phyloP scores from a whole-genome alignment of 1,140 invertebrate species.

The Babylonia areolata region DNA sequence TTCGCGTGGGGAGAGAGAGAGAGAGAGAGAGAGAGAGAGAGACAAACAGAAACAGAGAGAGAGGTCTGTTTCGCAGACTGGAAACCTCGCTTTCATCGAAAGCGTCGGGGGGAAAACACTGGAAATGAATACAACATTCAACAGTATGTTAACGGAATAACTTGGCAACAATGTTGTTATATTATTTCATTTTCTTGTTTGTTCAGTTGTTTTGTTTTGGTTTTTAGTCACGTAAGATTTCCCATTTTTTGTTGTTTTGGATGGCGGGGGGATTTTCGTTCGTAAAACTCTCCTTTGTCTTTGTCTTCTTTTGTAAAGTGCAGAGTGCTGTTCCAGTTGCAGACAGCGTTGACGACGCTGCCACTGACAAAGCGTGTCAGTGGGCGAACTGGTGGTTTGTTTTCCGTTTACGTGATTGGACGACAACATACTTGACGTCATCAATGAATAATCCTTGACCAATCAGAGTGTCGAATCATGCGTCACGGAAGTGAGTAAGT shows the following conservation, averaged over 20 bases:
- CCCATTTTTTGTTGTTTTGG: not conserved
- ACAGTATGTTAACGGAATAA: too few relatives aligned
- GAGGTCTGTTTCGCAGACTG: too few relatives aligned
- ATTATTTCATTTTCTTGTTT: too few relatives aligned
- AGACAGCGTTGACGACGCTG: not conserved
- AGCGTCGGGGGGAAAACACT: too few relatives aligned
- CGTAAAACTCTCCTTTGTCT: not conserved
- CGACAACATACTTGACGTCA: slow-evolving; percentile 17
- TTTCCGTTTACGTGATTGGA: slow-evolving; percentile 1
- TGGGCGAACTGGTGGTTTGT: not conserved
- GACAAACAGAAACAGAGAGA: too few relatives aligned
- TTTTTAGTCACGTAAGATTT: not conserved
- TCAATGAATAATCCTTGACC: slow-evolving; percentile 25
- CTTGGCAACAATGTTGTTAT: too few relatives aligned
- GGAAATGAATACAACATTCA: too few relatives aligned
- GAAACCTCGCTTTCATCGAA: too few relatives aligned
- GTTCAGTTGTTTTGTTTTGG: too few relatives aligned
- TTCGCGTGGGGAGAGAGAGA: too few relatives aligned
- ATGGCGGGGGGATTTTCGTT: not conserved
- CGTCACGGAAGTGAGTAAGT: slow-evolving; percentile 29
- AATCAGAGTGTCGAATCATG: slow-evolving; percentile 21
- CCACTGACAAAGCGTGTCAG: too few relatives aligned
- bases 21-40: too few relatives aligned
- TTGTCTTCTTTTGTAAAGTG: not conserved
- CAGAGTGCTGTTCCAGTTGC: not conserved